A percentile compares a stretch with the other conserved stretches of the same genome.
These are phyloP conservation scores for Drosophila lini DNA, from an alignment of 1,140 invertebrate species.

Conservation along the genomic window DNA sequence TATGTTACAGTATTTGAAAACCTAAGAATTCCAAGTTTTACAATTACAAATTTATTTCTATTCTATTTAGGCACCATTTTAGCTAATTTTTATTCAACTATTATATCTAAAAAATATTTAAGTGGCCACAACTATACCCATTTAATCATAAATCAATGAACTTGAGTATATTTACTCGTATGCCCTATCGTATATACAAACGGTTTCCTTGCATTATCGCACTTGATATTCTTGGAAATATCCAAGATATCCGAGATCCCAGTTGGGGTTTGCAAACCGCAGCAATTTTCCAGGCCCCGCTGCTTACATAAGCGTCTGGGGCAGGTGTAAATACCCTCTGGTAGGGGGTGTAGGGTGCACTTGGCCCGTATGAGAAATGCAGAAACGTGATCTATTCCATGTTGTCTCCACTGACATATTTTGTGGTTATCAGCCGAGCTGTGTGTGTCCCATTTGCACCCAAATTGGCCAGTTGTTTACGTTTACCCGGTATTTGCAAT, in stretches of 20 bases:
- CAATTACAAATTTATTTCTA: neutral
- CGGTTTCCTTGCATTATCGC: neutral
- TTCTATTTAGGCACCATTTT: neutral
- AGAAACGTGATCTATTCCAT: slow-evolving; percentile 80
- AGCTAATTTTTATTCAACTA: neutral
- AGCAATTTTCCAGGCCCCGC: neutral
- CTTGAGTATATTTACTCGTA: neutral
- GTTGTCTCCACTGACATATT: slow-evolving; percentile 57
- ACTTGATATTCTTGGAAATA: slow-evolving; percentile 16
- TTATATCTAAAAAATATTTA: no score
- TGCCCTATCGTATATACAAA: neutral
- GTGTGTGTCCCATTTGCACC: slow-evolving; percentile 53
- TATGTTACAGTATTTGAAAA: neutral
- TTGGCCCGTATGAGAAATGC: slow-evolving; percentile 58
- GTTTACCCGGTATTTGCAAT: slow-evolving; percentile 42
- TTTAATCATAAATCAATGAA: no score
- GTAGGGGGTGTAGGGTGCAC: slow-evolving; percentile 12
- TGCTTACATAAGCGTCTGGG: slow-evolving; percentile 8
- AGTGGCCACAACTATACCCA: neutral
- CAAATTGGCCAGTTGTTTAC: slow-evolving; percentile 52
- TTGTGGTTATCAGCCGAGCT: slow-evolving; percentile 64
- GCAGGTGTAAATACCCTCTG: neutral
- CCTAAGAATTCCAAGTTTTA: neutral
- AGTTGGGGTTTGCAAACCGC: slow-evolving; percentile 1
- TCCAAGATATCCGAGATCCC: slow-evolving; percentile 14